These are phyloP conservation scores for Rhea pennata DNA, from an alignment of 2,113 vertebrate species.

Conservation along the genomic window DNA sequence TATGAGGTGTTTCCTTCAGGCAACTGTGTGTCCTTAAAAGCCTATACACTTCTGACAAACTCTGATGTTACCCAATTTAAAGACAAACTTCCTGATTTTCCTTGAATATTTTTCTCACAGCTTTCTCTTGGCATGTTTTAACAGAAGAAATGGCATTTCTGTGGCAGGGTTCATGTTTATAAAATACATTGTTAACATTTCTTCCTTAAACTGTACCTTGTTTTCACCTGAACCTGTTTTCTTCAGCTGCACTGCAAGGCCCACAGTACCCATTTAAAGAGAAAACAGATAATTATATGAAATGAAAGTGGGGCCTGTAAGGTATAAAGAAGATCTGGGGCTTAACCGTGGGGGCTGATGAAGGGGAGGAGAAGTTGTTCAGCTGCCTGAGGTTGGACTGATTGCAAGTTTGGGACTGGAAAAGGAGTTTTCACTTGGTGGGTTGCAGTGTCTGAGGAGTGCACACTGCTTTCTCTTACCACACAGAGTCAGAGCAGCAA, in stretches of 20 bases:
- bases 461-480: not conserved
- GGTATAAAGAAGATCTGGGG: conserved; percentile 39
- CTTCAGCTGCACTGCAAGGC: not conserved
- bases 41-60: not conserved
- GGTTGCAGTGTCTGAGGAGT: not conserved
- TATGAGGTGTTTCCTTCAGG: not conserved
- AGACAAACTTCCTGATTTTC: not conserved
- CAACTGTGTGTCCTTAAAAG: not conserved
- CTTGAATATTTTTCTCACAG: not conserved
- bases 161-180: not conserved
- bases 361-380: not conserved
- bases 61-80: not conserved
- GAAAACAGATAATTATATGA: conserved; percentile 8
- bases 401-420: not conserved
- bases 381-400: not conserved
- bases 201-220: not conserved
- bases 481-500: not conserved
- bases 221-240: not conserved
- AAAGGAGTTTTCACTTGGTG: not conserved
- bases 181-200: not conserved
- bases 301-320: conserved; percentile 3
- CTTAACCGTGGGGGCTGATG: not conserved
- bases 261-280: not conserved
- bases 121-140: not conserved
- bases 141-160: not conserved